Evolutionary conservation across 2,113 vertebrate genomes (phyloP).

Genomic region (Neodontobutis hainanensis): DNA sequence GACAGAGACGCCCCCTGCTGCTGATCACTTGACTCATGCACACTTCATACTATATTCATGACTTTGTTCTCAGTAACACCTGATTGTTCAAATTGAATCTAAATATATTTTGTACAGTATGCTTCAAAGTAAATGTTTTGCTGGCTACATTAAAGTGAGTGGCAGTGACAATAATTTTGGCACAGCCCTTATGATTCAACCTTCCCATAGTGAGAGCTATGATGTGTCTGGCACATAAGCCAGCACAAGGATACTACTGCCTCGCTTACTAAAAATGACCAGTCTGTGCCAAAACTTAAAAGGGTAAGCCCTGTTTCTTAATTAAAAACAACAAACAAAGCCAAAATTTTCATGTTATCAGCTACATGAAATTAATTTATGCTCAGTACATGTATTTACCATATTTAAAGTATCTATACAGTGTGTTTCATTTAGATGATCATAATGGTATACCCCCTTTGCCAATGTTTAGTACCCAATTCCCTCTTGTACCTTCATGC

Average conservation of each 20-base stretch:
- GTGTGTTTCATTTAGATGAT: too few relatives aligned
- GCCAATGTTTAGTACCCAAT: too few relatives aligned
- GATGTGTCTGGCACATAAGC: slow-evolving; percentile 58
- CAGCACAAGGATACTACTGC: slow-evolving; percentile 34
- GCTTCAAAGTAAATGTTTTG: neutral
- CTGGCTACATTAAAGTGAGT: slow-evolving; percentile 26
- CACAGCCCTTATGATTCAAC: slow-evolving; percentile 53
- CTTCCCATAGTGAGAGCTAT: slow-evolving; percentile 58
- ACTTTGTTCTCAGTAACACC: slow-evolving; percentile 4
- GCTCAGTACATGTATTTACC: too few relatives aligned
- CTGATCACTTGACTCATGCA: slow-evolving; percentile 36
- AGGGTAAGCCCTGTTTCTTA: slow-evolving; percentile 56
- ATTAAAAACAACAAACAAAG: slow-evolving; percentile 7
- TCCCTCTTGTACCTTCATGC: too few relatives aligned
- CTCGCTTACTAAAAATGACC: slow-evolving; percentile 41
- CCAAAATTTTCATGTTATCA: slow-evolving; percentile 6
- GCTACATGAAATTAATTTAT: too few relatives aligned
- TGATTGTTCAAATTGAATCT: neutral
- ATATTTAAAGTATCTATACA: too few relatives aligned
- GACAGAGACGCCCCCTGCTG: slow-evolving; percentile 63
- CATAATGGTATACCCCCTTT: too few relatives aligned
- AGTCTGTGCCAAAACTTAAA: slow-evolving; percentile 63
- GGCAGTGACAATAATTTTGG: slow-evolving; percentile 42
- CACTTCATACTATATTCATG: neutral
- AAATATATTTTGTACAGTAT: neutral